These are phyloP conservation scores for Platypus cylindrus DNA, from an alignment of 2,888 invertebrate genomes.

Conservation along the genomic window DNA sequence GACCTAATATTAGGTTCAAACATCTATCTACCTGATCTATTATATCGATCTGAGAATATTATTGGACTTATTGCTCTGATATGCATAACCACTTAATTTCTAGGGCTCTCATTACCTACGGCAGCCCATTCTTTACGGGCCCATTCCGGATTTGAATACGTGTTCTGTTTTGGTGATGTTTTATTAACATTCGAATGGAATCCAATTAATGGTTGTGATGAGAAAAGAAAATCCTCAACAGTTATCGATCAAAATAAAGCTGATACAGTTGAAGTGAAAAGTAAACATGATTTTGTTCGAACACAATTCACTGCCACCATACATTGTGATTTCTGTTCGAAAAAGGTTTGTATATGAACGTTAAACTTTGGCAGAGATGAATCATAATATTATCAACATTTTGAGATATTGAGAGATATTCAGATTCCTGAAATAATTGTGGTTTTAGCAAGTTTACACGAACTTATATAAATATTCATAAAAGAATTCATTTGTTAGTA, in stretches of 20 bases:
- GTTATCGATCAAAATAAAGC: constrained; percentile 16
- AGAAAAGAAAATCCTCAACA: constrained; percentile 24
- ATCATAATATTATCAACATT: neutral
- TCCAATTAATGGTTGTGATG: constrained; percentile 31
- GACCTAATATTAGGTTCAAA: too few relatives aligned
- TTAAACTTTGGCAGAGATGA: neutral
- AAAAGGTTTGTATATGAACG: constrained; percentile 47
- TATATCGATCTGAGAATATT: too few relatives aligned
- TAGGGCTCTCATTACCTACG: constrained; percentile 33
- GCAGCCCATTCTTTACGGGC: constrained; percentile 53
- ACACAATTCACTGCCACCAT: constrained; percentile 84
- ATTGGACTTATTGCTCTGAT: too few relatives aligned
- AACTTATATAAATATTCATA: too few relatives aligned
- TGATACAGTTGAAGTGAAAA: constrained; percentile 8
- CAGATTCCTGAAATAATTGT: too few relatives aligned
- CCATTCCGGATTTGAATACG: constrained; percentile 83
- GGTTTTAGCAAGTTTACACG: too few relatives aligned
- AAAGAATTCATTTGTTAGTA: too few relatives aligned
- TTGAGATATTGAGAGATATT: too few relatives aligned
- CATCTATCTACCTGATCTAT: too few relatives aligned
- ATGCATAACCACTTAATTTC: too few relatives aligned
- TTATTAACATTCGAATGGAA: constrained; percentile 72
- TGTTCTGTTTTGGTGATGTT: constrained; percentile 84
- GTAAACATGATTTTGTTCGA: constrained; percentile 63
- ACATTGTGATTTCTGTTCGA: constrained; percentile 86